Base-by-base conservation (phyloP, 2,113 vertebrate species). In the Embiotoca jacksoni region DNA sequence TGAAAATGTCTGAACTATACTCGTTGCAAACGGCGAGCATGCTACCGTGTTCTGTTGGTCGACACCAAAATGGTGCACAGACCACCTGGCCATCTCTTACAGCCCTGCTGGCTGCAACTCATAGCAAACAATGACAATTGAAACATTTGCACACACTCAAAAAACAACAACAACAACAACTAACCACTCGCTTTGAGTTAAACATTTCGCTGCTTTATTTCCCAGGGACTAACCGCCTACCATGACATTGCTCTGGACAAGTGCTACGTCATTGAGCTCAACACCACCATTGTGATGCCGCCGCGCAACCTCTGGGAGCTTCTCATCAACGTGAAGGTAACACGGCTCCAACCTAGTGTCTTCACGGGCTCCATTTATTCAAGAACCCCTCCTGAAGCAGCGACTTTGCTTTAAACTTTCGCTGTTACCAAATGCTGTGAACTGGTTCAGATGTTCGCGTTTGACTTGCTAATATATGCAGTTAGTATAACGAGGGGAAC, bases 221-320 rank as follows among this genome's bases (percentile, higher is more conserved):
- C 2, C 3, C 89, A 99, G 97, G 96, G 97, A 14, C 91, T 99
- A 86, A 99, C 98, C 0, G 98, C 97, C 9, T 99, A 99, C 58
- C 96, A 98, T 0, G 98, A 99, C 92, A 96, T 98, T 41, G 94
- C 95, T 0, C 91, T 98, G 92, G 96, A 99, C 90, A 98, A 98
- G 72, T 99, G 98, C 91, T 99, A 98, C 1, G 95, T 99, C 64
- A 98, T 96, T 0, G 96, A 97, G 88, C 95, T 99, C 67, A 99
- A 99, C 92, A 97, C 96, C 89, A 96, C 96, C 60, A 95, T 97
- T 0, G 97, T 99, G 75, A 96, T 99, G 95, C 97, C 97, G 0
- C 98, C 97, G 5, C 96, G 96, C 33, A 98, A 96, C 94, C 96
- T 99, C 11, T 96, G 96, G 96, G 97, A 99, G 85, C 95, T 99